Conservation (phyloP, 2,888 invertebrate species). For the Neocrepidodera transversa region DNA sequence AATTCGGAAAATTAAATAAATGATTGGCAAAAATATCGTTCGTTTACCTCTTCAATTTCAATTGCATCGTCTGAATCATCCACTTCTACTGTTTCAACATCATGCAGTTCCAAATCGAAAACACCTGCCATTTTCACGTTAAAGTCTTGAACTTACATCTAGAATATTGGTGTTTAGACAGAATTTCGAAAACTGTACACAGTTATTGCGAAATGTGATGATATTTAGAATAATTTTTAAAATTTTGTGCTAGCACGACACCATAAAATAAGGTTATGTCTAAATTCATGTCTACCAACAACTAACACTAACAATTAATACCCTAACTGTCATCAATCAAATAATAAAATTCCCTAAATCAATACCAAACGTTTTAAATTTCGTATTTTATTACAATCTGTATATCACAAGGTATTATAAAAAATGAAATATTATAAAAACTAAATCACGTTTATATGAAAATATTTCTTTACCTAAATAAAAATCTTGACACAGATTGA, state of each 20-base stretch:
- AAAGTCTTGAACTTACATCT: slow-evolving; percentile 32
- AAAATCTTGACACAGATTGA: no score
- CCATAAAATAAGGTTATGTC: slow-evolving; percentile 48
- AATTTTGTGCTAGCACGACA: slow-evolving; percentile 44
- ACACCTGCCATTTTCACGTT: slow-evolving; percentile 76
- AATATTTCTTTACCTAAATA: no score
- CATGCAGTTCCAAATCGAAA: slow-evolving; percentile 91
- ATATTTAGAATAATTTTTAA: slow-evolving; percentile 34
- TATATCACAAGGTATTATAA: no score
- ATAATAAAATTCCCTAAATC: neutral
- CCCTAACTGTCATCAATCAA: neutral
- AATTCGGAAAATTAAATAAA: neutral
- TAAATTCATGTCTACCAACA: slow-evolving; percentile 39
- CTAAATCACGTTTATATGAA: no score
- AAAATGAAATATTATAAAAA: no score
- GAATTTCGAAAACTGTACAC: slow-evolving; percentile 18
- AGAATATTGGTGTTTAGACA: slow-evolving; percentile 34
- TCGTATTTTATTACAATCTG: no score
- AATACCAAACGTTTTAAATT: neutral
- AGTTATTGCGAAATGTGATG: slow-evolving; percentile 28
- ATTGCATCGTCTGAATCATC: slow-evolving; percentile 81
- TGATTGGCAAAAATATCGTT: slow-evolving; percentile 1
- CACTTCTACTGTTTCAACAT: slow-evolving; percentile 68
- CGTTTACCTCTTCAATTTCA: slow-evolving; percentile 84
- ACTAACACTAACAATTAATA: neutral